Percentiles rank a stretch among this genome's conserved stretches.
Evolutionary conservation across 1,140 invertebrate species (phyloP).

Genomic region (Cecropterus lyciades): DNA sequence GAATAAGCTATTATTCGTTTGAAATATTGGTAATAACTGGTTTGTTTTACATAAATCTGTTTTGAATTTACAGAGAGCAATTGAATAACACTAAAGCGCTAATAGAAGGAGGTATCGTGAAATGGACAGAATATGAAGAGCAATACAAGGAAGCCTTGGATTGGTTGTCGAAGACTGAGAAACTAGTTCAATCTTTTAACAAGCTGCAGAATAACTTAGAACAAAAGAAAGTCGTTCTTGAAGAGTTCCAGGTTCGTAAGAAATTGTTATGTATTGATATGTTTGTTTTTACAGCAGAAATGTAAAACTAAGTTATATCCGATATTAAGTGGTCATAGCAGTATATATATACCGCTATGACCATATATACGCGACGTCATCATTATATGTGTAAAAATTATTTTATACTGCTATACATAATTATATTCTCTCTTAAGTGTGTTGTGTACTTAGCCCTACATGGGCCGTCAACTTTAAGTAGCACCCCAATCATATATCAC

Average conservation of each 20-base stretch:
- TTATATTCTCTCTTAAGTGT: no score
- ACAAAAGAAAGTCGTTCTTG: slow-evolving; percentile 94
- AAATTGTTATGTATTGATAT: not conserved
- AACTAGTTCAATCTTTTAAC: slow-evolving; percentile 94
- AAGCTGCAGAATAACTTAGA: slow-evolving; percentile 95
- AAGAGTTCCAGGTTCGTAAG: slow-evolving; percentile 91
- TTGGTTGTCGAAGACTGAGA: slow-evolving; percentile 95
- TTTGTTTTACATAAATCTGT: not conserved
- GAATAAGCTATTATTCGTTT: not conserved
- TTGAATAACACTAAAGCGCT: slow-evolving; percentile 92
- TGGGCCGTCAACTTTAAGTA: no score
- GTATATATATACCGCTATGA: no score
- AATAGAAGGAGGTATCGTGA: slow-evolving; percentile 95
- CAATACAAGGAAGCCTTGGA: slow-evolving; percentile 95
- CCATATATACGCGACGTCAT: no score
- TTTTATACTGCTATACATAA: no score
- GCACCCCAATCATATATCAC: no score
- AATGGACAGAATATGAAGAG: slow-evolving; percentile 98
- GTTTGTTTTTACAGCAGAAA: no score
- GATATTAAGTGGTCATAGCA: no score
- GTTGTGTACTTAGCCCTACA: no score
- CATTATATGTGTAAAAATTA: no score
- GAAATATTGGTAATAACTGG: not conserved
- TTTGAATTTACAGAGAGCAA: slow-evolving; percentile 85
- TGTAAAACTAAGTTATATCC: no score